Percentiles rank a stretch among this genome's conserved stretches.
phyloP scores from a whole-genome alignment of 2,888 invertebrate species.

The Folsomia candida region DNA sequence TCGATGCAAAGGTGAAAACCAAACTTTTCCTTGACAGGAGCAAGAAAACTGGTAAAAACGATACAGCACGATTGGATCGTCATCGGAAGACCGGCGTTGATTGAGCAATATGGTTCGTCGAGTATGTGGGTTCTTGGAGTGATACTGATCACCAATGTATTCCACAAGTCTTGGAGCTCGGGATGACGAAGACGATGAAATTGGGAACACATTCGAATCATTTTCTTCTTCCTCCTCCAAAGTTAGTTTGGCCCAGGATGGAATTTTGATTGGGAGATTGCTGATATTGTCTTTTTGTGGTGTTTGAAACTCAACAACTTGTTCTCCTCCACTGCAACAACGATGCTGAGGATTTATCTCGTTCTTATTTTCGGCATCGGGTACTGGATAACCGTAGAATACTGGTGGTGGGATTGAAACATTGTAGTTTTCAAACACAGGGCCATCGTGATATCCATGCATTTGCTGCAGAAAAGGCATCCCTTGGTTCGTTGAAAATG shows the following conservation, averaged over 20 bases:
- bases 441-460: no score
- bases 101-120: not conserved
- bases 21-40: slow-evolving; percentile 14
- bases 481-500: no score
- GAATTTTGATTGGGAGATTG: not conserved
- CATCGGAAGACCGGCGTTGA: not conserved
- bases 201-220: no score
- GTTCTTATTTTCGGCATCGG: no score
- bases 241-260: not conserved
- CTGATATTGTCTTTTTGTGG: no score
- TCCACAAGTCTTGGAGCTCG: not conserved
- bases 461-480: no score
- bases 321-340: no score
- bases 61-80: slow-evolving; percentile 30
- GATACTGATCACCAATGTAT: slow-evolving; percentile 3
- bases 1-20: slow-evolving; percentile 26
- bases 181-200: not conserved
- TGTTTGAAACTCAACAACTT: no score
- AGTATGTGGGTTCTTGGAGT: not conserved
- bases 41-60: slow-evolving; percentile 34
- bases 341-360: no score
- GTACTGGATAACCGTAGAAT: no score
- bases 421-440: no score
- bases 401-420: no score
- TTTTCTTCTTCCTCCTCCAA: not conserved